phyloP scores from a whole-genome alignment of 2,888 invertebrate species.

The Drosophila mercatorum region DNA sequence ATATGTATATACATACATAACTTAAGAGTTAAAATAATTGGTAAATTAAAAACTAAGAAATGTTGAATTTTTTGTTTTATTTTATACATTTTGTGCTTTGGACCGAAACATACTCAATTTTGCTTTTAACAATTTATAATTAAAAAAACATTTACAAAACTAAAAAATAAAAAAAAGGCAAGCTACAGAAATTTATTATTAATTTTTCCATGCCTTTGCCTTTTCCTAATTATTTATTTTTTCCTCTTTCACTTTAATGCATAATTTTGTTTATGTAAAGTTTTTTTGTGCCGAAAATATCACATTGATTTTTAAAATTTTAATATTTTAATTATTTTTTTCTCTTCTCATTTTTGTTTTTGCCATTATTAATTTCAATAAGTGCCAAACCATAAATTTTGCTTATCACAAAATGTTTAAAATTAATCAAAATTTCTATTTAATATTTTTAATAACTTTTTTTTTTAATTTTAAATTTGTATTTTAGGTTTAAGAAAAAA shows the following conservation, averaged over 20 bases:
- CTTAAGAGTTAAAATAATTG: constrained; percentile 49
- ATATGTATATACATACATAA: constrained; percentile 59
- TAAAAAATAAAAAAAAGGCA: constrained; percentile 29
- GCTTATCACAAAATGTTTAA: constrained; percentile 84
- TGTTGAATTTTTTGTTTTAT: constrained; percentile 34
- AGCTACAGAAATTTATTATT: constrained; percentile 44
- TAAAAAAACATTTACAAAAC: constrained; percentile 55
- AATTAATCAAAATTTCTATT: constrained; percentile 62
- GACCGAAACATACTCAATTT: constrained; percentile 82
- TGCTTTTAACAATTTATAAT: constrained; percentile 48
- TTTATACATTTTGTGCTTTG: constrained; percentile 81
- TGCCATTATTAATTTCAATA: constrained; percentile 49
- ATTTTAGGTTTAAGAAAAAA: neutral
- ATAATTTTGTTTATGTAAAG: constrained; percentile 66
- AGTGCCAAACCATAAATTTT: constrained; percentile 80
- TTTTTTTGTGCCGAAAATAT: constrained; percentile 81
- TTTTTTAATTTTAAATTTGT: neutral
- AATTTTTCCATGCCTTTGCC: constrained; percentile 42
- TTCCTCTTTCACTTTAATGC: constrained; percentile 33
- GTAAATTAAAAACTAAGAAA: constrained; percentile 52
- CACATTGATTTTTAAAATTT: constrained; percentile 70
- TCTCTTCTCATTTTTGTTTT: constrained; percentile 13
- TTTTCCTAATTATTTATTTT: constrained; percentile 41
- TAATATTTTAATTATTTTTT: constrained; percentile 29
- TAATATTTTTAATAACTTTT: neutral